Base-by-base conservation (phyloP, 1,140 invertebrate genomes). In the Fopius arisanus region DNA sequence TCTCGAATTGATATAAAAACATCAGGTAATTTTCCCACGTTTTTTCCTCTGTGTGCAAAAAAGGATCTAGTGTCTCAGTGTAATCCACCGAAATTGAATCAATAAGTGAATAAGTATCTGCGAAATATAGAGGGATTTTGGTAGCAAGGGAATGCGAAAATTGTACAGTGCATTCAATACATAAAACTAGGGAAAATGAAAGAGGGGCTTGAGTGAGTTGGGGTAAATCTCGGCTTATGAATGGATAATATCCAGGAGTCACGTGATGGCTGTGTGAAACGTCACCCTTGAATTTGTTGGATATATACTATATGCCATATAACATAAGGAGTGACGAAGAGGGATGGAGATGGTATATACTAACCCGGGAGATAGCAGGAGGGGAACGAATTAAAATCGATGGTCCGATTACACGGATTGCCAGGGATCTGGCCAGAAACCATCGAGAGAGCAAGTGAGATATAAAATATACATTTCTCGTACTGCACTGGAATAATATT, bases 321-420 rank as follows among this genome's bases (percentile, higher is more conserved):
- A n/a, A 12, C 12, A 37, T 10, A 12, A 37, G 1, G 33, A 37
- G 33, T 37, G 12, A 37, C 7, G 12, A 12, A 37, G 33, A 37
- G 33, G 9, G 33, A 37, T 4, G 3, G 33, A 37, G 16, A 48
- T 14, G 43, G 6, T 2, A n/a, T 2, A 48, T 29, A 12, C 21
- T 28, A 28, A 7, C 54, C 12, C 23, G 28, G 54, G 23, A 28
- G 23, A 29, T 3, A 14, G 54, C 26, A 26, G 26, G 21, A 9
- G 26, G 21, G n/a, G 12, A 59, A 26, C 54, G 54, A 62, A 62
- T 62, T 62, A 62, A 62, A 62, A 62, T 62, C 54, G 54, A 62
- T 62, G 54, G 23, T 28, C 23, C 54, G 54, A 62, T 62, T 62
- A 62, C 28, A 28, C 23, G 54, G 54, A 62, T 62, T 62, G 54